Conservation (phyloP, 1,140 invertebrate genomes). For the Sitodiplosis mosellana region DNA sequence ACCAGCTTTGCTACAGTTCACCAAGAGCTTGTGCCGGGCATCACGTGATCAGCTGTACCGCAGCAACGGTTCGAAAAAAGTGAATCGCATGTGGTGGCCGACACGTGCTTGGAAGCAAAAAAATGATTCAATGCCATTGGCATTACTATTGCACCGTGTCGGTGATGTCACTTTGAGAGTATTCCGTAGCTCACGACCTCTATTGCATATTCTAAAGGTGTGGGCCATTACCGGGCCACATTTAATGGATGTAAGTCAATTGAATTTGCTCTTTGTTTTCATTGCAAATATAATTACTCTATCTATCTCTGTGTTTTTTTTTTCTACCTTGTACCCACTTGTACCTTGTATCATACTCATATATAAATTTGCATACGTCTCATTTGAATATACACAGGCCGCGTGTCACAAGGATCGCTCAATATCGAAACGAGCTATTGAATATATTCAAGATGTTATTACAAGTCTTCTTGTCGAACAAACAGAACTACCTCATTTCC, state of each 20-base stretch:
- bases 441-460: conserved; percentile 82
- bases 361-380: too few relatives aligned
- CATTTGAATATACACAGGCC: conserved; percentile 33
- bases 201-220: conserved; percentile 75
- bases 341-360: too few relatives aligned
- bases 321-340: background rate
- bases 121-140: conserved; percentile 25
- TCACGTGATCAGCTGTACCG: conserved; percentile 60
- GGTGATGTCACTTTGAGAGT: conserved; percentile 76
- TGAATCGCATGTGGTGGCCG: conserved; percentile 25
- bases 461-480: conserved; percentile 75
- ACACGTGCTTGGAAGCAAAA: conserved; percentile 24
- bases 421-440: conserved; percentile 83
- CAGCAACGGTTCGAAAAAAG: conserved; percentile 26
- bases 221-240: conserved; percentile 82
- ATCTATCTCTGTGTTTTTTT: background rate
- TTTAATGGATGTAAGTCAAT: conserved; percentile 61
- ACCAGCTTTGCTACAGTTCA: conserved; percentile 58
- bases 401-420: conserved; percentile 76
- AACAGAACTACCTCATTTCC: conserved; percentile 76
- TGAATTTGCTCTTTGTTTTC: background rate
- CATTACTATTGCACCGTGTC: conserved; percentile 57
- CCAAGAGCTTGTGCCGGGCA: conserved; percentile 59
- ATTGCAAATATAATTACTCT: background rate
- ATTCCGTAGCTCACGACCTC: conserved; percentile 63